These are phyloP conservation scores for Pseudobourletiella spinata DNA, from an alignment of 1,140 invertebrate genomes.

Conservation along the genomic window DNA sequence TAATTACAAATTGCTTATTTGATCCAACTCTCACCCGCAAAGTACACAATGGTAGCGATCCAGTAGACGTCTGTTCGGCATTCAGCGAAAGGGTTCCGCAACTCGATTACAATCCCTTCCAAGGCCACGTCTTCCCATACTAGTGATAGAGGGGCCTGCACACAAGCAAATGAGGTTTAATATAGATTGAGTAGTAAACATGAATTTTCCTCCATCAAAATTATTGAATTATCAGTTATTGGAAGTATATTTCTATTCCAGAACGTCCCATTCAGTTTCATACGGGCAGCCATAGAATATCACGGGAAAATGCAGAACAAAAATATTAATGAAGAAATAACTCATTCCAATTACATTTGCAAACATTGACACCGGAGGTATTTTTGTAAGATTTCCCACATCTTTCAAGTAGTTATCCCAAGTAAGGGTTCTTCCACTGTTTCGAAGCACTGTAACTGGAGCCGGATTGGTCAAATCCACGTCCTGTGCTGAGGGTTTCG, in stretches of 20 bases:
- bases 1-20: no score
- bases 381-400: background rate
- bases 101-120: background rate
- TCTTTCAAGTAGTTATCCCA: background rate
- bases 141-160: background rate
- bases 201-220: no score
- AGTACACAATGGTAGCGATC: background rate
- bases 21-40: background rate
- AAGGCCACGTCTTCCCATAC: background rate
- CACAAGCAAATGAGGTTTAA: background rate
- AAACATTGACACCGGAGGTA: background rate
- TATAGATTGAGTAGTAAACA: background rate
- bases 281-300: no score
- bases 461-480: background rate
- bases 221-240: no score
- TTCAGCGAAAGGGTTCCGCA: background rate
- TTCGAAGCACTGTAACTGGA: background rate
- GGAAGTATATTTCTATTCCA: no score
- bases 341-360: background rate
- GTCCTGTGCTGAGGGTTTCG: background rate
- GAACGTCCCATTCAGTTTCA: no score
- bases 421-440: background rate
- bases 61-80: background rate
- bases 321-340: no score
- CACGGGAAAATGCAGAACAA: no score